Conservation (phyloP, 2,888 invertebrate species). For the Gymnosoma rotundatum region DNA sequence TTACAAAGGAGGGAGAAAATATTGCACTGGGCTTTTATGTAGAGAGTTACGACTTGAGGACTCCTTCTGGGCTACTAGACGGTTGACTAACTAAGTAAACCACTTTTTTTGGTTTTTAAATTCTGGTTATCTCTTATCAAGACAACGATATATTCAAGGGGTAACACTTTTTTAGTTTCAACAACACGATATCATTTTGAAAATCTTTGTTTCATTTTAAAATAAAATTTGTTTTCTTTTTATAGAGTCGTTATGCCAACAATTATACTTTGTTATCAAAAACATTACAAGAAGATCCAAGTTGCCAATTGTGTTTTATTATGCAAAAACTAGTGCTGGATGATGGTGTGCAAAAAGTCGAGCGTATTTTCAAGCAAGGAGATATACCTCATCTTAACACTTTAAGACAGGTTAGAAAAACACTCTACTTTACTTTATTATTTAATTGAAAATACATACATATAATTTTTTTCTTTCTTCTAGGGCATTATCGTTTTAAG, state of each 20-base stretch:
- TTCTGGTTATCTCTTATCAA: too few species aligned
- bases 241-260: constrained; percentile 92
- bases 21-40: too few species aligned
- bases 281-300: constrained; percentile 97
- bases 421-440: background rate
- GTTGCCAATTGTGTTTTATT: constrained; percentile 95
- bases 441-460: background rate
- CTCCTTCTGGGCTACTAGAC: too few species aligned
- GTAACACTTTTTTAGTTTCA: too few species aligned
- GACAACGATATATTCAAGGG: too few species aligned
- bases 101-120: too few species aligned
- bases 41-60: too few species aligned
- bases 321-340: constrained; percentile 92
- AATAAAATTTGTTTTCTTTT: background rate
- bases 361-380: constrained; percentile 91
- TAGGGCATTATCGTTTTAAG: constrained; percentile 97
- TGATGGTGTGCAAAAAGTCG: constrained; percentile 89
- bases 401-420: constrained; percentile 87
- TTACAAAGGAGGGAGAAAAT: too few species aligned
- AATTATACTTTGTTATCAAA: constrained; percentile 93
- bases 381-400: constrained; percentile 94
- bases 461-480: constrained; percentile 54
- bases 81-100: too few species aligned
- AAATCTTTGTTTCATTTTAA: background rate
- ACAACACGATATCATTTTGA: background rate